Evolutionary conservation across 2,797 vertebrate genomes (phyloP), one percentile per base, ranked within the genome.

Genomic region (Adelosebastes latens): DNA sequence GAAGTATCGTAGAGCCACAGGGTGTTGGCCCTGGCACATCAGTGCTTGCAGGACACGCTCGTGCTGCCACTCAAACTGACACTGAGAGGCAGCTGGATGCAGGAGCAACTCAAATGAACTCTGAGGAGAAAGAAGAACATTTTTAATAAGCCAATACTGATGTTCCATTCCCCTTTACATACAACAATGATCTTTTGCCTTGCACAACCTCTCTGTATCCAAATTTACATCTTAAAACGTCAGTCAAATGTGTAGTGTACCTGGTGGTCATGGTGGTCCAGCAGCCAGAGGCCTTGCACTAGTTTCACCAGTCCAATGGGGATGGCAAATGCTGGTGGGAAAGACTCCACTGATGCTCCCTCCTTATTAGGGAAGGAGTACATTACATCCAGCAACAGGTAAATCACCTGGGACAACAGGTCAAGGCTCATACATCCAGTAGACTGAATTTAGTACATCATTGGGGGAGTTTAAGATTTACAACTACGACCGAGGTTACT

Each of bases 381-480:
- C 95, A 98, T 98, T 63, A 99, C 96, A 90, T 99, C 98, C 82
- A 99, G 91, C 80, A 99, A 88, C 90, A 98, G 95, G 93, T 99
- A 99, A 93, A 99, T 97, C 34, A 97, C 97, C 98, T 95, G 24
- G 8, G 60, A 16, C 22, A 81, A 59, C 13, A 42, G 67, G 88
- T 93, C 76, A 96, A 96, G 96, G 94, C 52, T 75, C 20, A 83
- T 58, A 86, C 13, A 73, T 9, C 12, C 36, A 69, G 42, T 1
- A 20, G 10, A 11, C 8, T 73, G 18, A 18, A 46, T 20, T 27
- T 5, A 24, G 12, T 25, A 3, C 1, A 61, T 65, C 13, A 4
- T 1, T 20, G 2, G 4, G 11, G 16, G 7, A 11, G 34, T 65
- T 66, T 18, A 39, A 29, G 8, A 59, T 32, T 22, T 29, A 32